Evolutionary conservation across 1,140 invertebrate species (phyloP).

Genomic region (Pseudomyrmex pallidus): DNA sequence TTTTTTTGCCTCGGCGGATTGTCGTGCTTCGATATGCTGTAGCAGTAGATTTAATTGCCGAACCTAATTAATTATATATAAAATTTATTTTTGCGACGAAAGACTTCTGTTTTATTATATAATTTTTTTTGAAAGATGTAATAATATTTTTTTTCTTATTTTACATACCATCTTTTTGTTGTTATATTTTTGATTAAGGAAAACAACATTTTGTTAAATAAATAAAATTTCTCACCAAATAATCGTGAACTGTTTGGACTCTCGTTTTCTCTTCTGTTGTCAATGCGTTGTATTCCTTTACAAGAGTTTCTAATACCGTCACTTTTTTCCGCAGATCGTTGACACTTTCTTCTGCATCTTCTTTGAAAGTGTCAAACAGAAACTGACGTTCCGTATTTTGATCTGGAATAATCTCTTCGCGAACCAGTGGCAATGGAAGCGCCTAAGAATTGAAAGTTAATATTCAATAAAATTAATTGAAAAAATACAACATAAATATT

Average conservation of each 20-base stretch:
- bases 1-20: constrained; percentile 43
- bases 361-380: constrained; percentile 49
- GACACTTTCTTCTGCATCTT: constrained; percentile 18
- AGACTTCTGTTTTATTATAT: too few species aligned
- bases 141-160: not conserved
- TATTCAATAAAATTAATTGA: not conserved
- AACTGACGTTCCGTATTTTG: constrained; percentile 57
- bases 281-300: constrained; percentile 72
- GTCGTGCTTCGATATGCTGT: constrained; percentile 67
- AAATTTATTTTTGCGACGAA: not conserved
- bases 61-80: constrained; percentile 16
- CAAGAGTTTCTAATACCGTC: constrained; percentile 67
- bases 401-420: not conserved
- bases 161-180: not conserved
- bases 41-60: constrained; percentile 69
- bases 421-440: constrained; percentile 47
- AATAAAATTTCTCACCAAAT: constrained; percentile 67
- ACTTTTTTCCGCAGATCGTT: constrained; percentile 69
- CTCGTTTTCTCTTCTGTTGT: constrained; percentile 70
- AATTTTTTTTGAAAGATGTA: not conserved
- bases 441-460: constrained; percentile 33
- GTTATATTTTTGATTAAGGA: too few species aligned
- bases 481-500: not conserved
- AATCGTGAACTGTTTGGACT: constrained; percentile 73
- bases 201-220: too few species aligned